These are phyloP conservation scores for Saturnia japonica DNA, from an alignment of 2,888 invertebrate genomes.

Conservation along the genomic window DNA sequence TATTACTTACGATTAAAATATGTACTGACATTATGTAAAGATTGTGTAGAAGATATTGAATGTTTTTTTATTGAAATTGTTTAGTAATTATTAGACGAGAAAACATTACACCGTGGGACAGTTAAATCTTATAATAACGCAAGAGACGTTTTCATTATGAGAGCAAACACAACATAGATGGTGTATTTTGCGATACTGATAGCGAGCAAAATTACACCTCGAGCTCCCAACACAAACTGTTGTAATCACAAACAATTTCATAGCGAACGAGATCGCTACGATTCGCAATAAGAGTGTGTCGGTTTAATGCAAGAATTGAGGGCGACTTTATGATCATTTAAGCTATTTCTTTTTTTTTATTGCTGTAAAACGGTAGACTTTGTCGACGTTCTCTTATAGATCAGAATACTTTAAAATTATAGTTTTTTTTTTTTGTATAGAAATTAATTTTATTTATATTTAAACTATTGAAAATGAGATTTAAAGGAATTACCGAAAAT, in stretches of 20 bases:
- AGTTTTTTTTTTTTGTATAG: no score
- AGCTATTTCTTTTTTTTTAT: neutral
- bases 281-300: slow-evolving; percentile 59
- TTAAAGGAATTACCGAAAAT: no score
- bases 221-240: slow-evolving; percentile 53
- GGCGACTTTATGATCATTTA: slow-evolving; percentile 6
- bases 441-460: no score
- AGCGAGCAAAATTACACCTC: slow-evolving; percentile 61
- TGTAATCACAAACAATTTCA: slow-evolving; percentile 71
- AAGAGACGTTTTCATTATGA: slow-evolving; percentile 14
- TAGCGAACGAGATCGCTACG: slow-evolving; percentile 61
- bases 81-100: neutral
- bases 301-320: slow-evolving; percentile 25
- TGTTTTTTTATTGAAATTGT: neutral
- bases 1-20: neutral
- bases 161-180: slow-evolving; percentile 44
- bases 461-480: no score
- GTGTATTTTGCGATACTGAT: slow-evolving; percentile 43
- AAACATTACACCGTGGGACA: neutral
- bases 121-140: slow-evolving; percentile 2
- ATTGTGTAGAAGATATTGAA: neutral
- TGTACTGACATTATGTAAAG: neutral
- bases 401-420: neutral
- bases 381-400: neutral
- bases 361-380: neutral